These are phyloP conservation scores for Deroplatys truncata DNA, from an alignment of 2,888 invertebrate genomes.

Conservation along the genomic window DNA sequence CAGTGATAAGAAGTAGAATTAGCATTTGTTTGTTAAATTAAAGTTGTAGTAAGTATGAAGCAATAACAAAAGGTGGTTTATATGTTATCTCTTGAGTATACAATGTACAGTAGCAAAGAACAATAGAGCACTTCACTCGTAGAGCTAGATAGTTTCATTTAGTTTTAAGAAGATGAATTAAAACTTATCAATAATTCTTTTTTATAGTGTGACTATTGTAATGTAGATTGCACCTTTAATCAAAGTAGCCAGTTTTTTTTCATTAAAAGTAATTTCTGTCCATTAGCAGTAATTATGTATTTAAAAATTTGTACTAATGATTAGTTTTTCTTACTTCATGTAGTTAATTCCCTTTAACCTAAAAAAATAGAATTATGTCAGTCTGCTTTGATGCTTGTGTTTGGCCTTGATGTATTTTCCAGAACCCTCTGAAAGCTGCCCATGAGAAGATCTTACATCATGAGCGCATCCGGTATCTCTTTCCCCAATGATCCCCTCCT, in stretches of 20 bases:
- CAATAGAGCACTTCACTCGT: not conserved
- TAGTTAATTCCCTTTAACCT: not conserved
- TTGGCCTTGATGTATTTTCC: conserved; percentile 22
- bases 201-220: not conserved
- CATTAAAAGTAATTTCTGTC: not conserved
- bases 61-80: not conserved
- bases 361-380: not conserved
- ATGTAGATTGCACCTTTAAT: not conserved
- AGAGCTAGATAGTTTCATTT: not conserved
- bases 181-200: not conserved
- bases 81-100: not conserved
- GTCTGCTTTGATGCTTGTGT: not conserved
- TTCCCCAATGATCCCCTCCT: conserved; percentile 25
- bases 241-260: not conserved
- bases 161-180: not conserved
- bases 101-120: no score
- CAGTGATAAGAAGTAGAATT: no score
- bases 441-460: conserved; percentile 21
- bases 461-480: conserved; percentile 20
- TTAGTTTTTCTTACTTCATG: not conserved
- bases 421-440: conserved; percentile 25
- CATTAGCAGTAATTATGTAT: not conserved
- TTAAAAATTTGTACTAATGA: not conserved
- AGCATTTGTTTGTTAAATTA: not conserved
- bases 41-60: not conserved